Conservation (phyloP, 2,113 vertebrate genomes). For the Ornithorhynchus anatinus region DNA sequence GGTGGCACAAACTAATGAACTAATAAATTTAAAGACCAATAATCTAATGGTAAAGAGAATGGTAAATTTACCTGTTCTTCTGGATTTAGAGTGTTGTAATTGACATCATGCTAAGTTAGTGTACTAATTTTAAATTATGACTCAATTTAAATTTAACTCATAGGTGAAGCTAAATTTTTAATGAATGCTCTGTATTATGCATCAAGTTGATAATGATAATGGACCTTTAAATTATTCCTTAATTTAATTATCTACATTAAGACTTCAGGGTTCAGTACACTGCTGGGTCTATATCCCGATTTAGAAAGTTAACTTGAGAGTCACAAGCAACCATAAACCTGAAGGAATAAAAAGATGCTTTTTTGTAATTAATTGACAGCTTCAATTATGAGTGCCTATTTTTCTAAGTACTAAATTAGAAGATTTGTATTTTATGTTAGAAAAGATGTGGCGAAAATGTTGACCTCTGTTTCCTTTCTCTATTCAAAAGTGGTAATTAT, state of each 20-base stretch:
- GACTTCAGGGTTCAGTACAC: neutral
- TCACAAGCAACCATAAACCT: no score
- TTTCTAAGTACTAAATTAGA: no score
- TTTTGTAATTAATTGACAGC: no score
- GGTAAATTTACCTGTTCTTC: constrained; percentile 3
- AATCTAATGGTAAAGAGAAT: neutral
- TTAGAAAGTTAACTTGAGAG: neutral
- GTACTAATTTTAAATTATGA: neutral
- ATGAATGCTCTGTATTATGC: neutral
- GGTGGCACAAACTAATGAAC: accelerated
- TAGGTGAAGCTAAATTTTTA: neutral
- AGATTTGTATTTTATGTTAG: no score
- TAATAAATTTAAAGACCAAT: neutral
- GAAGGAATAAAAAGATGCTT: no score
- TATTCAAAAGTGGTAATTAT: no score
- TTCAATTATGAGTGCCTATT: no score
- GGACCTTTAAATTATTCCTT: neutral
- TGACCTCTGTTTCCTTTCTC: no score
- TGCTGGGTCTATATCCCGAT: neutral
- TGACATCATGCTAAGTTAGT: neutral
- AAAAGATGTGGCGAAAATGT: no score
- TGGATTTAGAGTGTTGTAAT: neutral
- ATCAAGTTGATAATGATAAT: neutral
- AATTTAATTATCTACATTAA: neutral
- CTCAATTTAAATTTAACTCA: neutral